phyloP scores from a whole-genome alignment of 2,888 invertebrate species.

The Hymenopus coronatus region DNA sequence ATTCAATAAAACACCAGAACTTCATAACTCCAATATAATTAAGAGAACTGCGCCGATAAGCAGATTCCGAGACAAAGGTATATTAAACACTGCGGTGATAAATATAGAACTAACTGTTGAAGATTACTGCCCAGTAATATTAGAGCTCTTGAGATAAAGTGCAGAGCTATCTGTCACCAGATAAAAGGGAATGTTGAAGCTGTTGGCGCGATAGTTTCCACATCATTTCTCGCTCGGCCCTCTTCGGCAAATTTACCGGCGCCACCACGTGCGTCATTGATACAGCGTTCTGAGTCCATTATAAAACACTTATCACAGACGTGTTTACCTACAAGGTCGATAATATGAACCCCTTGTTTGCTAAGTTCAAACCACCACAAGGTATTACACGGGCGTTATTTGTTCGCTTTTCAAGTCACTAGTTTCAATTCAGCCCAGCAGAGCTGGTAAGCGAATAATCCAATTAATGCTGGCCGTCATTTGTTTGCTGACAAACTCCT shows the following conservation, averaged over 20 bases:
- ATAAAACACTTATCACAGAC: not conserved
- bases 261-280: not conserved
- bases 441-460: too few species aligned
- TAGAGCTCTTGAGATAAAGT: not conserved
- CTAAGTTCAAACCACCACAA: too few species aligned
- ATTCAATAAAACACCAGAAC: not conserved
- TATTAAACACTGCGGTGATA: not conserved
- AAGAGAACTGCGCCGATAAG: not conserved
- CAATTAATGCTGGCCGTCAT: not conserved
- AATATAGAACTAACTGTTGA: not conserved
- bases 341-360: not conserved
- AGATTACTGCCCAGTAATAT: not conserved
- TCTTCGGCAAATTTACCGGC: too few species aligned
- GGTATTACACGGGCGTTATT: too few species aligned
- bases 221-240: not conserved
- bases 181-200: not conserved
- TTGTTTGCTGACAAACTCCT: not conserved
- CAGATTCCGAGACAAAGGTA: not conserved
- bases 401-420: too few species aligned
- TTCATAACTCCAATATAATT: not conserved
- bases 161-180: not conserved
- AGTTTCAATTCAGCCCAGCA: too few species aligned
- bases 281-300: not conserved
- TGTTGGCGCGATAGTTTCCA: not conserved
- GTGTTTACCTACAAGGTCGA: not conserved